Percentiles rank a stretch among this genome's conserved stretches.
Evolutionary conservation across 2,797 vertebrate genomes (phyloP).

Genomic region (Enteromius radiatus): DNA sequence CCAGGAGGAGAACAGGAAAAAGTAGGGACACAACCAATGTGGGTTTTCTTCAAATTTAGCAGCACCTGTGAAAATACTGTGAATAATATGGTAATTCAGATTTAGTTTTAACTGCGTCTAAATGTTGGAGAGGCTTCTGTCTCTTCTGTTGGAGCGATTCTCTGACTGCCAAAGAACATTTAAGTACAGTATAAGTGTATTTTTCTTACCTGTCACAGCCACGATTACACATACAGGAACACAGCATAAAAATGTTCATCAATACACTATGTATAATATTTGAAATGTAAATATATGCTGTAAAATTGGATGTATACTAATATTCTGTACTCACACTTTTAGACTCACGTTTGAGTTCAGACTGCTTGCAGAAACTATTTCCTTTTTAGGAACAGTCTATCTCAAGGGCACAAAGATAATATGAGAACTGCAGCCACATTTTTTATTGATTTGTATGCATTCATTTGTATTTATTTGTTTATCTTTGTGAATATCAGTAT

Average conservation of each 20-base stretch:
- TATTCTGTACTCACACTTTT: not conserved
- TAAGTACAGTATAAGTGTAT: not conserved
- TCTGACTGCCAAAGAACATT: not conserved
- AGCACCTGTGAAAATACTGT: conserved; percentile 58
- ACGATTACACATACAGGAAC: not conserved
- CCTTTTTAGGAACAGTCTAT: not conserved
- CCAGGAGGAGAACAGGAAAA: conserved; percentile 37
- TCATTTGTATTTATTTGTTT: not conserved
- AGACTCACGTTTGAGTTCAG: not conserved
- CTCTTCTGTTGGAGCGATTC: too few relatives aligned
- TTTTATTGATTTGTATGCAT: not conserved
- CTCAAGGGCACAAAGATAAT: conserved; percentile 18
- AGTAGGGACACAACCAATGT: conserved; percentile 5
- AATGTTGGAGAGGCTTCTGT: not conserved
- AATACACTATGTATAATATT: not conserved
- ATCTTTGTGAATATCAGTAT: not conserved
- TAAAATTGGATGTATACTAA: not conserved
- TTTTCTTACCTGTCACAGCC: not conserved
- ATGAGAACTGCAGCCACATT: not conserved
- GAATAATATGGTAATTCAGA: not conserved
- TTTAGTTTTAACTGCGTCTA: not conserved
- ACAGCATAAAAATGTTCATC: too few relatives aligned
- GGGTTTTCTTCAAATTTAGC: conserved; percentile 27
- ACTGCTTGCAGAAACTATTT: not conserved
- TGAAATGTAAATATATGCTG: not conserved